Conservation (phyloP, 1,140 invertebrate species). For the Penaeus japonicus region DNA sequence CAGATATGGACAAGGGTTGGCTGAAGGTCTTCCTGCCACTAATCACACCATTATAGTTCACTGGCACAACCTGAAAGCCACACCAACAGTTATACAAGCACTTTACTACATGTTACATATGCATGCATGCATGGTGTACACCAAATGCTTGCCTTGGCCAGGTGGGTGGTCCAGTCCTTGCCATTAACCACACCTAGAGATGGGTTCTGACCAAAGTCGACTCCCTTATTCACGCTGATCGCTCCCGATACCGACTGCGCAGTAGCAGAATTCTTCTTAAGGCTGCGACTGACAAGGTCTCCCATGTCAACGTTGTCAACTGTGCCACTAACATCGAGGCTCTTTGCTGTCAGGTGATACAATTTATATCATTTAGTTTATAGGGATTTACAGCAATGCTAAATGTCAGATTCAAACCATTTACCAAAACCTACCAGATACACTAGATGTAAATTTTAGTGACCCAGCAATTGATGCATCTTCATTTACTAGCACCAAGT, state of each 20-base stretch:
- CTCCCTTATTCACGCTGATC: not conserved
- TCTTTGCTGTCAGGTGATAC: not conserved
- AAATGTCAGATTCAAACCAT: too few species aligned
- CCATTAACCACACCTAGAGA: not conserved
- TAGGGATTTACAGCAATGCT: too few species aligned
- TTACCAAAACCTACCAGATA: not conserved
- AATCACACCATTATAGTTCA: not conserved
- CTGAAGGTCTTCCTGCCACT: not conserved
- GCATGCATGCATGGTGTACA: too few species aligned
- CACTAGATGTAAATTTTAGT: not conserved
- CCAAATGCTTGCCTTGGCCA: slow-evolving; percentile 2
- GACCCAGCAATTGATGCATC: not conserved
- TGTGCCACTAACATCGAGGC: slow-evolving; percentile 26
- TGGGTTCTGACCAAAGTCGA: not conserved
- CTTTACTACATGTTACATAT: too few species aligned
- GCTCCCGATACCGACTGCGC: not conserved
- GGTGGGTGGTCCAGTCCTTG: slow-evolving; percentile 17
- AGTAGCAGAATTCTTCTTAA: slow-evolving; percentile 6
- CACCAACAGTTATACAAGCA: too few species aligned
- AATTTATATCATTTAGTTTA: too few species aligned
- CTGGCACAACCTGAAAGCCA: not conserved
- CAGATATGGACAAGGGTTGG: not conserved
- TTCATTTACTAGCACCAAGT: slow-evolving; percentile 11
- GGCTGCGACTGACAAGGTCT: not conserved
- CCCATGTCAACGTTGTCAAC: slow-evolving; percentile 10